Percentiles rank a stretch among this genome's conserved stretches.
phyloP scores from a whole-genome alignment of 2,113 vertebrate genomes.

The Hydropotes inermis region DNA sequence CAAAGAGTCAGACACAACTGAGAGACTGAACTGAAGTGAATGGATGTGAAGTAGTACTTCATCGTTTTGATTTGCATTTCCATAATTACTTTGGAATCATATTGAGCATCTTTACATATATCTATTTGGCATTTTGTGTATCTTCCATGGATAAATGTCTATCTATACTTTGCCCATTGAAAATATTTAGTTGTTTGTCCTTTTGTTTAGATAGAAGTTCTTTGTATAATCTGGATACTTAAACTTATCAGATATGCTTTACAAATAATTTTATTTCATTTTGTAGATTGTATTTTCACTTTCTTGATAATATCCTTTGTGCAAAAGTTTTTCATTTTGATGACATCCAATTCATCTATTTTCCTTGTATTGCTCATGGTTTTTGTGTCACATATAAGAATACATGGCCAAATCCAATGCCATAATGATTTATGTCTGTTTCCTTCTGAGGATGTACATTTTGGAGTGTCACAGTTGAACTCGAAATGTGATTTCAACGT shows the following conservation, averaged over 20 bases:
- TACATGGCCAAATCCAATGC: background rate
- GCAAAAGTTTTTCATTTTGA: background rate
- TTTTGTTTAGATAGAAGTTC: background rate
- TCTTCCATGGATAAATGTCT: background rate
- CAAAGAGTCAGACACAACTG: background rate
- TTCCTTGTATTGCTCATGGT: background rate
- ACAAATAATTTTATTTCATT: background rate
- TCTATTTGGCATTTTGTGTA: background rate
- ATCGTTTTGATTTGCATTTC: background rate
- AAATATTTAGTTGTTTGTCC: background rate
- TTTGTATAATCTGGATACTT: background rate
- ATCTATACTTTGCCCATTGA: background rate
- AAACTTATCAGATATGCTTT: background rate
- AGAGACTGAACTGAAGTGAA: background rate
- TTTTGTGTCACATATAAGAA: background rate
- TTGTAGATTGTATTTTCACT: background rate
- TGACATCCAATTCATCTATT: background rate
- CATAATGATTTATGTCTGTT: background rate
- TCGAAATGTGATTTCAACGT: background rate
- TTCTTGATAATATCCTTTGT: background rate
- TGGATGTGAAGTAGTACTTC: background rate
- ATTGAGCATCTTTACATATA: background rate
- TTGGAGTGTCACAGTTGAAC: background rate
- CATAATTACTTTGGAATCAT: background rate
- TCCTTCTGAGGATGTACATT: background rate